Conservation (phyloP, 2,113 vertebrate species). For the Hypanus sabinus region DNA sequence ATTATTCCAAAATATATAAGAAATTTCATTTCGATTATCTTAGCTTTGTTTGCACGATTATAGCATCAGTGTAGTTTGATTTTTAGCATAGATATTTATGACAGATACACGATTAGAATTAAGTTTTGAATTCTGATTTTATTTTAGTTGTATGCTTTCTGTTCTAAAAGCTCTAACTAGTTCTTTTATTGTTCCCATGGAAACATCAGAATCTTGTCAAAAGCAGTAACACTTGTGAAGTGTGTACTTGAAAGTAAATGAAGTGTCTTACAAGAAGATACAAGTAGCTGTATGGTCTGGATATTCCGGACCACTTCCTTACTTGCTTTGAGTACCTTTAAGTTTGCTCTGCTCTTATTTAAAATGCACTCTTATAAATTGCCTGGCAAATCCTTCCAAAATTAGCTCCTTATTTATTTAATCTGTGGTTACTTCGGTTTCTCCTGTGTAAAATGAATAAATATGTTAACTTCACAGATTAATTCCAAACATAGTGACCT, state of each 20-base stretch:
- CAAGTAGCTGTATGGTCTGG: neutral
- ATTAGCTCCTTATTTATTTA: neutral
- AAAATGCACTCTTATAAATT: neutral
- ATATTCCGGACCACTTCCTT: neutral
- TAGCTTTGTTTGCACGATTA: neutral
- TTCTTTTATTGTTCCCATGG: slow-evolving; percentile 6
- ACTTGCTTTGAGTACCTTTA: neutral
- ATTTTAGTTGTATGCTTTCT: neutral
- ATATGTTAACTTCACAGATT: neutral
- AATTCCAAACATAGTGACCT: neutral
- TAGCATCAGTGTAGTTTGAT: neutral
- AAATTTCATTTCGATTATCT: neutral
- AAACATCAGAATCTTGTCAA: neutral
- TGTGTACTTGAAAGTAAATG: slow-evolving; percentile 24
- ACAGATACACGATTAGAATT: neutral
- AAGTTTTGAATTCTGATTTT: neutral
- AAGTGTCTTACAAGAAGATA: neutral
- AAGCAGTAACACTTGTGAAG: neutral
- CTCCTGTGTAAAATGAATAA: too few relatives aligned
- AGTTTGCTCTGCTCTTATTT: neutral
- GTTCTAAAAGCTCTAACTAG: neutral
- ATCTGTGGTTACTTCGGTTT: neutral
- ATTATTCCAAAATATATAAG: neutral
- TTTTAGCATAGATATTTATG: neutral
- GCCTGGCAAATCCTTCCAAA: neutral